Evolutionary conservation across 2,113 vertebrate species (phyloP).

Genomic region (Cichladusa arquata): DNA sequence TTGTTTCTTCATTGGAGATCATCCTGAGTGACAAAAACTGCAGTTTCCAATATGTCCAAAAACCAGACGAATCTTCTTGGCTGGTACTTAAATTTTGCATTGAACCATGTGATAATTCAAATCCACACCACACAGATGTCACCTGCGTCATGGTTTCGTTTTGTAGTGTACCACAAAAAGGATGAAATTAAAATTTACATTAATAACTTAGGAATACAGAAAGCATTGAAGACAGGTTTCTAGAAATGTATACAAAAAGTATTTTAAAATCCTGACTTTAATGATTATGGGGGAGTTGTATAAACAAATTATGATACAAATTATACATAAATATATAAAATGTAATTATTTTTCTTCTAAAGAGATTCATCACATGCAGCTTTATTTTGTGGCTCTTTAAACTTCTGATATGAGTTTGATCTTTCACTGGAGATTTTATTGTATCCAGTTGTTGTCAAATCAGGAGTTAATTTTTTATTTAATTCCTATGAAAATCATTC

Average conservation of each 20-base stretch:
- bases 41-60: background rate
- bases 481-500: background rate
- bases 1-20: background rate
- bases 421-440: background rate
- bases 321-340: background rate
- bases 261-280: background rate
- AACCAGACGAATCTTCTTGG: background rate
- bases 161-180: background rate
- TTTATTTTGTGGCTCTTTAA: background rate
- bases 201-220: background rate
- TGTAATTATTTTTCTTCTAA: background rate
- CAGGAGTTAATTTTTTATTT: slow-evolving; percentile 40
- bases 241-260: background rate
- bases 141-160: background rate
- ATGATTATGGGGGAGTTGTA: background rate
- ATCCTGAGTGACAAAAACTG: background rate
- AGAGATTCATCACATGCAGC: background rate
- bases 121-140: slow-evolving; percentile 5
- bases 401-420: background rate
- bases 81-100: slow-evolving; percentile 23
- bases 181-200: background rate
- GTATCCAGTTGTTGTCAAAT: background rate
- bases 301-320: background rate
- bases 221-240: background rate
- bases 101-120: slow-evolving; percentile 40